Conservation (phyloP, 2,888 invertebrate species). For the Malthinus seriepunctatus region DNA sequence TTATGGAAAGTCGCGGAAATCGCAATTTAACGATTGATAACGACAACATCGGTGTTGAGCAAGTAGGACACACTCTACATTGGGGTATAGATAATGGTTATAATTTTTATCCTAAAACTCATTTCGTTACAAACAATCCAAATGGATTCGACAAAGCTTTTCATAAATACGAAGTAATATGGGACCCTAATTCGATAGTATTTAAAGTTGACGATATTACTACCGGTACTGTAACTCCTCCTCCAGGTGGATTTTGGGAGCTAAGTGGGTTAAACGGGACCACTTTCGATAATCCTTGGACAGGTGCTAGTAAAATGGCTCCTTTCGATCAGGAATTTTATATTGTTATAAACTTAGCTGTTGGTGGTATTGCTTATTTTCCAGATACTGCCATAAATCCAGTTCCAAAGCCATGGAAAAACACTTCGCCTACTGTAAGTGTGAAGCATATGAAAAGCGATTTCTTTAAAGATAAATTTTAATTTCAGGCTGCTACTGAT, state of each 20-base stretch:
- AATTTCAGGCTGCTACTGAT: constrained; percentile 56
- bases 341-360: constrained; percentile 68
- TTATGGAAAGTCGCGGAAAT: constrained; percentile 70
- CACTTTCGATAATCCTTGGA: constrained; percentile 62
- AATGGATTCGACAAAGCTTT: constrained; percentile 61
- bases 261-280: constrained; percentile 60
- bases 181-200: constrained; percentile 61
- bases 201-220: constrained; percentile 61
- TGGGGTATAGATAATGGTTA: constrained; percentile 64
- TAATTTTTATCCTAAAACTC: constrained; percentile 60
- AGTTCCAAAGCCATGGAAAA: constrained; percentile 64
- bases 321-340: constrained; percentile 72
- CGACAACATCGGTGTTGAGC: constrained; percentile 63
- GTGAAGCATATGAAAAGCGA: no score
- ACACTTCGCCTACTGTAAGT: constrained; percentile 54
- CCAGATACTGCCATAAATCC: constrained; percentile 63
- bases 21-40: constrained; percentile 52
- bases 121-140: constrained; percentile 49
- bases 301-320: constrained; percentile 62
- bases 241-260: constrained; percentile 68
- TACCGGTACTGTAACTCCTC: constrained; percentile 58
- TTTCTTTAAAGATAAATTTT: no score
- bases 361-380: constrained; percentile 69
- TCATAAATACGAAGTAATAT: constrained; percentile 68
- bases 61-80: constrained; percentile 66